phyloP scores from a whole-genome alignment of 2,797 vertebrate genomes.

The Chiroxiphia lanceolata region DNA sequence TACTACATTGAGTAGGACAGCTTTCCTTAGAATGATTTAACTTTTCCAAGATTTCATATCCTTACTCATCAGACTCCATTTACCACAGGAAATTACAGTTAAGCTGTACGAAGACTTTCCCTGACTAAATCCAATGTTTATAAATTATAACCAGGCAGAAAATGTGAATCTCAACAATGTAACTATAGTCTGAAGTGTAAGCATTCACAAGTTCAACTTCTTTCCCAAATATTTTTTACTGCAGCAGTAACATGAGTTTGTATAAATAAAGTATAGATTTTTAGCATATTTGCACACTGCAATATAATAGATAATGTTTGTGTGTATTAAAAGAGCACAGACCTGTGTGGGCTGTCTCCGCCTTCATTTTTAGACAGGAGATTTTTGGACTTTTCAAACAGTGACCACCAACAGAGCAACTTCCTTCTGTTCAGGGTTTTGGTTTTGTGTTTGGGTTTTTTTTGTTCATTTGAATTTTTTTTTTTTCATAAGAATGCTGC shows the following conservation, averaged over 20 bases:
- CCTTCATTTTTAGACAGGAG: not conserved
- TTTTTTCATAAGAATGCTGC: not conserved
- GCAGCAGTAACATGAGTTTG: conserved; percentile 15
- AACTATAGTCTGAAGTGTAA: not conserved
- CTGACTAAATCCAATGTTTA: conserved; percentile 22
- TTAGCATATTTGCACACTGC: conserved; percentile 19
- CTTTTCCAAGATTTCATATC: conserved; percentile 46
- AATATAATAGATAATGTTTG: conserved; percentile 11
- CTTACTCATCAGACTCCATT: conserved; percentile 34
- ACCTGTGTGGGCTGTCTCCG: conserved; percentile 7
- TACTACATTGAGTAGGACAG: not conserved
- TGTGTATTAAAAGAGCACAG: not conserved
- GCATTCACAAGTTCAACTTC: conserved; percentile 20
- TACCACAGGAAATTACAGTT: conserved; percentile 33
- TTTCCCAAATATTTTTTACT: conserved; percentile 11
- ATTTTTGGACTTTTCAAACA: not conserved
- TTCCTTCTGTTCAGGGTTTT: not conserved
- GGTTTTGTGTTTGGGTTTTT: not conserved
- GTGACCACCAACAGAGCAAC: conserved; percentile 26
- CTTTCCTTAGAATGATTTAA: conserved; percentile 1
- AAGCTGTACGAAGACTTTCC: conserved; percentile 18
- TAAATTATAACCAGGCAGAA: conserved; percentile 46
- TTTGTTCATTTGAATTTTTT: not conserved
- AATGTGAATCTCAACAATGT: not conserved
- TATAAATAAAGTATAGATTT: conserved; percentile 39